phyloP scores from a whole-genome alignment of 2,797 vertebrate genomes.

The Okamejei kenojei region DNA sequence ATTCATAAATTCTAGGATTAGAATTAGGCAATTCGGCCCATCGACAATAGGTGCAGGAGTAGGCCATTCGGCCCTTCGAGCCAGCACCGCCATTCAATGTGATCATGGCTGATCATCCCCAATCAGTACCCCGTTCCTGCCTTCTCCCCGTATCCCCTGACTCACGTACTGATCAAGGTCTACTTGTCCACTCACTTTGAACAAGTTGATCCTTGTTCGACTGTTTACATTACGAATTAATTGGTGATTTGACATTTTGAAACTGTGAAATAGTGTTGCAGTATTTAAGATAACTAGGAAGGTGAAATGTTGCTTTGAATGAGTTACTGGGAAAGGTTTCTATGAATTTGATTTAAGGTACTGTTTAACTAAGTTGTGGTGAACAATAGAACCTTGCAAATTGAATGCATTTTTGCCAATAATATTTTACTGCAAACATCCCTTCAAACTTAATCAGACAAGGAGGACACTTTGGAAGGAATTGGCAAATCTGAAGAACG shows the following conservation, averaged over 20 bases:
- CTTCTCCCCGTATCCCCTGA: too few relatives aligned
- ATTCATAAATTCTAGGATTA: neutral
- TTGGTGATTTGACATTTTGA: slow-evolving; percentile 4
- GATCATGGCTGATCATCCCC: too few relatives aligned
- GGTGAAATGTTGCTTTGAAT: slow-evolving; percentile 17
- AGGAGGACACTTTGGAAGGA: neutral
- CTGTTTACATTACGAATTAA: neutral
- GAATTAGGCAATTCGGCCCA: too few relatives aligned
- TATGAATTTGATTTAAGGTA: neutral
- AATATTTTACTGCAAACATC: neutral
- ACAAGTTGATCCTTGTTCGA: neutral
- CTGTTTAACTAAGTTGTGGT: neutral
- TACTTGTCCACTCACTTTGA: neutral
- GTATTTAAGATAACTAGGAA: neutral
- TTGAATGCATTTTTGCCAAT: neutral
- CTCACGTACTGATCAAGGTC: too few relatives aligned
- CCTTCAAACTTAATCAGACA: neutral
- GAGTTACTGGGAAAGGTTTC: neutral
- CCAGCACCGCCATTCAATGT: too few relatives aligned
- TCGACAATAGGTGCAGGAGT: too few relatives aligned
- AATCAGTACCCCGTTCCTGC: too few relatives aligned
- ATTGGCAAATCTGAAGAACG: neutral
- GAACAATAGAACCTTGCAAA: neutral
- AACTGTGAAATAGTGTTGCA: slow-evolving; percentile 11
- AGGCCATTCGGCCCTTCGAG: too few relatives aligned